Evolutionary conservation across 2,797 vertebrate genomes (phyloP), one percentile per base, ranked within the genome.

Genomic region (Sebastes iracundus): DNA sequence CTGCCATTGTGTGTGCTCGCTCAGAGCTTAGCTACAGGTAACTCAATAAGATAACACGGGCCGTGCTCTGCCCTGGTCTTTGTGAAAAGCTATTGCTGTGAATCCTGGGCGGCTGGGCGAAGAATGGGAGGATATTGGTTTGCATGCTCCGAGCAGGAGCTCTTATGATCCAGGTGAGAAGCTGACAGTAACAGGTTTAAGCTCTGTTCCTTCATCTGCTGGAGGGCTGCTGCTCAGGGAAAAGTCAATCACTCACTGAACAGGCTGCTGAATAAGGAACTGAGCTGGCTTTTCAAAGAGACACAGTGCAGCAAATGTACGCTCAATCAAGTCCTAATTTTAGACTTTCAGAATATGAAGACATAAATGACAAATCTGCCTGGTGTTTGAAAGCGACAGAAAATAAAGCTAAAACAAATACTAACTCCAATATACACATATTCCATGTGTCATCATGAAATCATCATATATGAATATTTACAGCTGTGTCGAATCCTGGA

Each of bases 171-270:
- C 94, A 95, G 95, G 95, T 96, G 96, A 96, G 93, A 96, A 93
- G 95, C 93, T 94, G 94, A 95, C 95, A 94, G 95, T 96, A 95
- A 94, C 94, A 93, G 91, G 92, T 95, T 96, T 96, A 95, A 96
- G 94, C 93, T 91, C 88, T 76, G 80, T 64, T 72, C 92, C 91
- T 94, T 95, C 94, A 92, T 95, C 90, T 95, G 93, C 91, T 89
- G 91, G 59, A 72, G 90, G 79, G 86, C 69, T 64, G 84, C 80
- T 55, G 82, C 42, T 46, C 42, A 88, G 82, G 83, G 83, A 77
- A 90, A 91, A 90, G 93, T 91, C 90, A 94, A 93, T 93, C 93
- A 92, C 30, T 1, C 70, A 27, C 79, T 61, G 83, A 92, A 90
- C 84, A 89, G 89, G 84, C 75, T 60, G 81, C 85, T 90, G 88